Percentiles rank a stretch among this genome's conserved stretches.
These are phyloP conservation scores for Cherax destructor DNA, from an alignment of 1,140 invertebrate genomes.

Conservation along the genomic window DNA sequence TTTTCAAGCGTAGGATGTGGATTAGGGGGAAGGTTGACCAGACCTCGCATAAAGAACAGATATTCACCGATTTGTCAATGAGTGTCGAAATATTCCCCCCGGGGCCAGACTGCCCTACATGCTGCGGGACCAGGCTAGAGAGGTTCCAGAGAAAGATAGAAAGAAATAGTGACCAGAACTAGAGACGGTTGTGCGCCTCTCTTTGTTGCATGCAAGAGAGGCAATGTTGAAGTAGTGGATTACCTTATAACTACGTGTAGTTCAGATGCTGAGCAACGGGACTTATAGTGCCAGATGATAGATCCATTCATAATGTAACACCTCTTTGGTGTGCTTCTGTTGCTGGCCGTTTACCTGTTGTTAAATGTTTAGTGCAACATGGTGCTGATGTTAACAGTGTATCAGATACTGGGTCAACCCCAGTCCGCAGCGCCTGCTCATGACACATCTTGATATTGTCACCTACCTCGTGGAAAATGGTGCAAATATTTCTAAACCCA, in stretches of 20 bases:
- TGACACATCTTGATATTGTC: conserved; percentile 89
- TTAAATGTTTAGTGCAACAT: conserved; percentile 85
- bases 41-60: conserved; percentile 78
- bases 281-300: conserved; percentile 77
- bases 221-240: conserved; percentile 88
- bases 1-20: conserved; percentile 74
- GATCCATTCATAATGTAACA: conserved; percentile 87
- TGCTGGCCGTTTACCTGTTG: conserved; percentile 86
- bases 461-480: conserved; percentile 88
- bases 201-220: conserved; percentile 89
- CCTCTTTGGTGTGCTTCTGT: conserved; percentile 96
- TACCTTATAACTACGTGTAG: conserved; percentile 88
- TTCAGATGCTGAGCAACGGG: conserved; percentile 90
- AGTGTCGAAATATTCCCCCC: conserved; percentile 82
- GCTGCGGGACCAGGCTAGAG: conserved; percentile 77
- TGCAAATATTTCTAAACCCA: conserved; percentile 90
- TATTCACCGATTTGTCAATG: conserved; percentile 82
- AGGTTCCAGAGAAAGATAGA: conserved; percentile 76
- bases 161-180: conserved; percentile 81
- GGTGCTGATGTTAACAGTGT: conserved; percentile 89
- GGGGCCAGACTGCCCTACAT: conserved; percentile 82
- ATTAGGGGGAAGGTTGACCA: conserved; percentile 76
- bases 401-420: conserved; percentile 92
- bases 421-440: conserved; percentile 92
- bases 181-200: conserved; percentile 88